Evolutionary conservation across 2,797 vertebrate species (phyloP).

Genomic region (Etheostoma nigrum): DNA sequence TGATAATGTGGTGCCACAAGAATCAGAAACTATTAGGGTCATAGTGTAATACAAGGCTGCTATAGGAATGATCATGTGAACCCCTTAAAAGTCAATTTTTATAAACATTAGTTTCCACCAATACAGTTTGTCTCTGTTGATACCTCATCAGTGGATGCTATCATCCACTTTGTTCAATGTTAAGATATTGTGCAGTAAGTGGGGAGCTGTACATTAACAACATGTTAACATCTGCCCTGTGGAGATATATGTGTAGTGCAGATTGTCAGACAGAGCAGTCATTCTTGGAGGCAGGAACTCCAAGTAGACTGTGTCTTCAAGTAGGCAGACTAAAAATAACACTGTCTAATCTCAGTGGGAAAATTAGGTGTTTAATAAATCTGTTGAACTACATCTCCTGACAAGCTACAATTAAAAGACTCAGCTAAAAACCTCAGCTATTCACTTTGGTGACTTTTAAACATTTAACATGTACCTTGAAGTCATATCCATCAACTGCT

Average conservation of each 20-base stretch:
- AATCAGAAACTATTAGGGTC: constrained; percentile 47
- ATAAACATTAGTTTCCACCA: constrained; percentile 30
- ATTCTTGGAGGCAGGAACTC: constrained; percentile 57
- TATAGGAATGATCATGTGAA: constrained; percentile 15
- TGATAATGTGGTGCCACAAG: constrained; percentile 46
- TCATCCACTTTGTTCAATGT: constrained; percentile 45
- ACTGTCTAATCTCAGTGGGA: constrained; percentile 70
- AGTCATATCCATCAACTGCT: constrained; percentile 78
- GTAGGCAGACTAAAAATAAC: constrained; percentile 76
- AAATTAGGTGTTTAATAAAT: constrained; percentile 83
- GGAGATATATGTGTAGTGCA: constrained; percentile 26
- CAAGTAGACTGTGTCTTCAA: constrained; percentile 55
- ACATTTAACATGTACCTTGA: constrained; percentile 73
- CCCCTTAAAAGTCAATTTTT: constrained; percentile 25
- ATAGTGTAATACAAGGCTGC: constrained; percentile 31
- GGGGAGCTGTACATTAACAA: constrained; percentile 33
- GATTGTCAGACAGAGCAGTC: constrained; percentile 49
- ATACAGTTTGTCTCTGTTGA: constrained; percentile 3
- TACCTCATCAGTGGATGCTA: constrained; percentile 20
- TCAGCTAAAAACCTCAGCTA: constrained; percentile 72
- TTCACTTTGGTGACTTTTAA: constrained; percentile 69
- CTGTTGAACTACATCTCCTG: constrained; percentile 74
- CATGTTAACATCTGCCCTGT: constrained; percentile 56
- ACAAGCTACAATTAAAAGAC: constrained; percentile 78
- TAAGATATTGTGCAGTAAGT: constrained; percentile 32